Percentiles rank a stretch among this genome's conserved stretches.
Evolutionary conservation across 2,113 vertebrate species (phyloP).

Genomic region (Notarius lentiginosus): DNA sequence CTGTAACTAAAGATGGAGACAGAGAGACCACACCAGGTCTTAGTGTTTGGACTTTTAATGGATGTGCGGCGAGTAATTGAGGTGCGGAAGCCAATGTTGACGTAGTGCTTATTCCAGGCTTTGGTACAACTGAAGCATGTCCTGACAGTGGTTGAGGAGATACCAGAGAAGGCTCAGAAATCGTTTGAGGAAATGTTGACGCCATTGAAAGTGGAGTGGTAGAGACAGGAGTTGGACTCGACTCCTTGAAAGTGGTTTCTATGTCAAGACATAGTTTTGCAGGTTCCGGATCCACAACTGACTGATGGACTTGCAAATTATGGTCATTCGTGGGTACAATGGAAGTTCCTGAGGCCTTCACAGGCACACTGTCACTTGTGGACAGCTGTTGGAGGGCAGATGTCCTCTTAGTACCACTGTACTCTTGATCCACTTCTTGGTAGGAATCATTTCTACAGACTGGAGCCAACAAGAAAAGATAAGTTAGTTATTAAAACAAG

Average conservation of each 20-base stretch:
- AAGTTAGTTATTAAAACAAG: not conserved
- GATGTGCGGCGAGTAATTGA: slow-evolving; percentile 56
- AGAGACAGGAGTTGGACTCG: slow-evolving; percentile 49
- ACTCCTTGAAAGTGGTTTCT: slow-evolving; percentile 55
- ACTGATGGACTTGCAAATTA: slow-evolving; percentile 39
- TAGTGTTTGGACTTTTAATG: slow-evolving; percentile 54
- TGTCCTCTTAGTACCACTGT: slow-evolving; percentile 62
- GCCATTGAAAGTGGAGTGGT: slow-evolving; percentile 51
- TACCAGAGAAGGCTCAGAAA: slow-evolving; percentile 41
- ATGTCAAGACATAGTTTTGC: slow-evolving; percentile 55
- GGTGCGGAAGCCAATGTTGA: slow-evolving; percentile 19
- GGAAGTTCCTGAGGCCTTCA: slow-evolving; percentile 55
- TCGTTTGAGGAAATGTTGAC: slow-evolving; percentile 46
- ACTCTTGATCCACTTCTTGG: slow-evolving; percentile 65
- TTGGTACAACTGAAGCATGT: slow-evolving; percentile 35
- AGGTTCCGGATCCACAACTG: slow-evolving; percentile 48
- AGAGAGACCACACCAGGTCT: slow-evolving; percentile 46
- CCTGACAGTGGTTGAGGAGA: slow-evolving; percentile 49
- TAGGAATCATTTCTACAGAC: slow-evolving; percentile 62
- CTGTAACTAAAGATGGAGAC: slow-evolving; percentile 37
- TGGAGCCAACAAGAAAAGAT: slow-evolving; percentile 46
- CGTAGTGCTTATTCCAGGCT: slow-evolving; percentile 9
- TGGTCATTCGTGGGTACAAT: slow-evolving; percentile 57
- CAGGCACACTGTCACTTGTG: slow-evolving; percentile 57
- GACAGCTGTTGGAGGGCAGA: slow-evolving; percentile 54